Conservation (phyloP, 2,113 vertebrate species). For the Callionymus lyra region DNA sequence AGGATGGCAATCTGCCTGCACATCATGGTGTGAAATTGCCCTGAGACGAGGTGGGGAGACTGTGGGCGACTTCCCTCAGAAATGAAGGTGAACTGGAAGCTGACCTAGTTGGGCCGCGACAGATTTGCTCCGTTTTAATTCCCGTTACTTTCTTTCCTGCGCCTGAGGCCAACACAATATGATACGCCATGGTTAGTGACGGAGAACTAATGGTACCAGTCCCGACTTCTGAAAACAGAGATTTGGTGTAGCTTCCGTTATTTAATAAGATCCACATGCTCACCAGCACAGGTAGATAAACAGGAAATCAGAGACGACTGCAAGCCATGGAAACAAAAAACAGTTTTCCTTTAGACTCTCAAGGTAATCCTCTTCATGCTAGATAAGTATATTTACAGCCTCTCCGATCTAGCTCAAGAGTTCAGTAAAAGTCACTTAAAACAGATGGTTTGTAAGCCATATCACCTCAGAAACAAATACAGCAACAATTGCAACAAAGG, state of each 20-base stretch:
- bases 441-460: too few relatives aligned
- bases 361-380: too few relatives aligned
- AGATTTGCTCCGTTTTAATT: constrained; percentile 43
- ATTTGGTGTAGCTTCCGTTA: constrained; percentile 35
- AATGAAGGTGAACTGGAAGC: constrained; percentile 26
- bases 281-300: constrained; percentile 28
- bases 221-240: constrained; percentile 18
- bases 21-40: constrained; percentile 20
- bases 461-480: too few relatives aligned
- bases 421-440: not conserved
- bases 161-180: constrained; percentile 34
- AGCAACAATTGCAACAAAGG: constrained; percentile 11
- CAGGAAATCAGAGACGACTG: constrained; percentile 13
- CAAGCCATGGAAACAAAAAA: constrained; percentile 25
- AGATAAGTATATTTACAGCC: too few relatives aligned
- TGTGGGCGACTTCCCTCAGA: constrained; percentile 18
- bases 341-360: constrained; percentile 35
- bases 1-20: constrained; percentile 34
- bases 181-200: constrained; percentile 31
- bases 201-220: constrained; percentile 34
- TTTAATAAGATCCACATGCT: constrained; percentile 55
- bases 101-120: constrained; percentile 24
- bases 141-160: constrained; percentile 33
- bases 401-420: too few relatives aligned
- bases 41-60: constrained; percentile 21